Base-by-base conservation (phyloP, 1,140 invertebrate species). In the Pogonus chalceus region DNA sequence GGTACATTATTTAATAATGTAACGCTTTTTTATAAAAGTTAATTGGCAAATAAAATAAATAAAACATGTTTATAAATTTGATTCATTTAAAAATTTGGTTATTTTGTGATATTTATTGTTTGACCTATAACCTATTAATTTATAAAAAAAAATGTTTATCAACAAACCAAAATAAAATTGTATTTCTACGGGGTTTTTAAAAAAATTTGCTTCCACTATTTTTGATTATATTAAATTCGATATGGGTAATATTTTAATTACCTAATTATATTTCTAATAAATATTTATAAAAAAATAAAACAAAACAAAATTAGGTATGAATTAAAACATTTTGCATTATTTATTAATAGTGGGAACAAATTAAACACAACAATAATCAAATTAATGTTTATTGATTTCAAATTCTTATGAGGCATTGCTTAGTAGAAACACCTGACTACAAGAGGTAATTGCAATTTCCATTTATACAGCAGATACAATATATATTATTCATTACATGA, bases 371-470 rank as follows among this genome's bases (percentile, higher is more conserved):
- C 26, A 31, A 14, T 7, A 31, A 31, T 31, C 4, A 7, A 31
- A 31, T 31, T 31, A 7, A 31, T 64, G 64, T 66, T 66, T 66
- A 66, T 66, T 66, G 64, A 66, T 66, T 66, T 64, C 64, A 64
- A 66, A 60, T 64, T 67, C 62, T 43, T 12, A 10, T 4, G 37
- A 43, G 37, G 37, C 37, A 43, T 43, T 18, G 18, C 37, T n/a
- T n/a, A n/a, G n/a, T 10, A 43, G 37, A 43, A 10, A 43, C 37
- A 43, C 9, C 37, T 12, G 4, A 43, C 37, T 43, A 43, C 37
- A 43, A 18, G 9, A 43, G 18, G 7, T 9, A 43, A 18, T 43
- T 43, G 37, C 18, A 18, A 10, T 43, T 43, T 7, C 18, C 18
- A 43, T 18, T 43, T 18, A 43, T 43, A 43, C 37, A 43, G 9